phyloP scores from a whole-genome alignment of 2,797 vertebrate species.

The Brachymystax lenok region DNA sequence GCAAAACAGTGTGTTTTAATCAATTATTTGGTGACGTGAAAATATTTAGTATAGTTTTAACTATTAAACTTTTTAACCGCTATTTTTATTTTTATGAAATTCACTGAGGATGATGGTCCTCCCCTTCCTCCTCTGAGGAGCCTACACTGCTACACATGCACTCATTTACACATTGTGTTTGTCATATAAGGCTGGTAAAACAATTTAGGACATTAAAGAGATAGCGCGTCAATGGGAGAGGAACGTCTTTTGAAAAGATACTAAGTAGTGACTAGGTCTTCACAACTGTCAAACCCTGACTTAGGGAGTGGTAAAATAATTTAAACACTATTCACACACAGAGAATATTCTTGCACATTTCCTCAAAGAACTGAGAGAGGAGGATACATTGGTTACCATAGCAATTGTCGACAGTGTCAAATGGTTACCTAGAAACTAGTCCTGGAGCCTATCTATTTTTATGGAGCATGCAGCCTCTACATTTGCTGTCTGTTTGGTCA shows the following conservation, averaged over 20 bases:
- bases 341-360: conserved; percentile 51
- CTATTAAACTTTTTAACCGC: too few species aligned
- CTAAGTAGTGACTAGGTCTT: conserved; percentile 39
- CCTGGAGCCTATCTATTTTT: background rate
- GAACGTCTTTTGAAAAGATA: conserved; percentile 27
- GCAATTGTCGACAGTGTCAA: conserved; percentile 68
- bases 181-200: background rate
- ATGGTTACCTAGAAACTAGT: conserved; percentile 74
- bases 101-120: too few species aligned
- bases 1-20: too few species aligned
- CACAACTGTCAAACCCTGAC: conserved; percentile 41
- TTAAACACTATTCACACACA: conserved; percentile 41
- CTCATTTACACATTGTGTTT: background rate
- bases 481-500: background rate
- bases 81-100: too few species aligned
- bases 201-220: background rate
- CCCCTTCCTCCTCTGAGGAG: too few species aligned
- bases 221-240: conserved; percentile 6
- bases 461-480: background rate
- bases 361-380: conserved; percentile 44
- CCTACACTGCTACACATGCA: too few species aligned
- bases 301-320: conserved; percentile 30
- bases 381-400: conserved; percentile 68
- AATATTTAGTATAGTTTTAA: too few species aligned
- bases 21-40: too few species aligned